phyloP scores from a whole-genome alignment of 2,888 invertebrate genomes.

The Hirtodrosophila confusa region DNA sequence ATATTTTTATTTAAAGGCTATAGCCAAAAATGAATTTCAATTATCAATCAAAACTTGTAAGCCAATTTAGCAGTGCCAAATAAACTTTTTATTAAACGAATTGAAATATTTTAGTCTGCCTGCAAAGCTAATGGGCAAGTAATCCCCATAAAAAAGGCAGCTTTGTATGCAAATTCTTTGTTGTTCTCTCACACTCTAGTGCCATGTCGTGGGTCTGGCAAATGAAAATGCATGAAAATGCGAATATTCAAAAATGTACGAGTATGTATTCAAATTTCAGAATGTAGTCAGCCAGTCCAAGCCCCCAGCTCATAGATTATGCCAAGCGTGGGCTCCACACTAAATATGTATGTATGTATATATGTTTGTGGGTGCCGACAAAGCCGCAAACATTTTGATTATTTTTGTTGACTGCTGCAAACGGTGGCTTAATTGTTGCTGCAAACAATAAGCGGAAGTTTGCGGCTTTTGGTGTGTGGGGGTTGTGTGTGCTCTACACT shows the following conservation, averaged over 20 bases:
- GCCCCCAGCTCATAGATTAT: conserved; percentile 1
- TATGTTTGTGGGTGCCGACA: background rate
- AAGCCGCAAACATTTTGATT: conserved; percentile 67
- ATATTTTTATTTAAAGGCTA: background rate
- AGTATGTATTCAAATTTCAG: conserved; percentile 10
- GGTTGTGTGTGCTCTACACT: conserved; percentile 10
- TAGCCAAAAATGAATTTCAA: conserved; percentile 17
- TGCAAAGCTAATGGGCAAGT: conserved; percentile 21
- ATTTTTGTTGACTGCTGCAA: conserved; percentile 54
- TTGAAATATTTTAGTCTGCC: conserved; percentile 31
- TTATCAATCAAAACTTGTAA: conserved; percentile 42
- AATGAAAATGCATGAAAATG: conserved; percentile 2
- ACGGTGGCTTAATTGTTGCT: conserved; percentile 68
- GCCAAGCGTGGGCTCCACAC: conserved; percentile 6
- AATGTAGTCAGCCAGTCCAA: background rate
- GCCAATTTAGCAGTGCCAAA: conserved; percentile 14
- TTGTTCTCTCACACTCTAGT: background rate
- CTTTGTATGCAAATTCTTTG: conserved; percentile 31
- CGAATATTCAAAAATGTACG: conserved; percentile 2
- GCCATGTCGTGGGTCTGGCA: background rate
- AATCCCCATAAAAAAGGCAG: conserved; percentile 27
- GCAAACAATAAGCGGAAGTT: conserved; percentile 72
- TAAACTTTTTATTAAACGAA: conserved; percentile 8
- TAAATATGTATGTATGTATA: background rate
- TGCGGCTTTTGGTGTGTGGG: conserved; percentile 22